Base-by-base conservation (phyloP, 1,140 invertebrate genomes). In the Dendrolimus punctatus region DNA sequence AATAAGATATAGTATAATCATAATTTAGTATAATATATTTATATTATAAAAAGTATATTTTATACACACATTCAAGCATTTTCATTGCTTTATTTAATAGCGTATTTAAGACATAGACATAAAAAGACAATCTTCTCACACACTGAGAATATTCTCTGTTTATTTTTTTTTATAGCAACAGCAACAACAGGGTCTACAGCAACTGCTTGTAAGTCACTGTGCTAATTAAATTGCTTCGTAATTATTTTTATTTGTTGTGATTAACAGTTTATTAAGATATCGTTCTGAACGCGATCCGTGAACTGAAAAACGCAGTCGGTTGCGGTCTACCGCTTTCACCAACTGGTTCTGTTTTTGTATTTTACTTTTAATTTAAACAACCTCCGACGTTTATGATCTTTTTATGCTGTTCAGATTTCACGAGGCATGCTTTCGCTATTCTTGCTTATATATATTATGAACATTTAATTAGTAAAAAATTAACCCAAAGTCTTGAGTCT, bases 171-270 rank as follows among this genome's bases (percentile, higher is more conserved):
- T 51, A 45, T 51, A 90, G 89, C 88, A 90, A 85, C 89, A 90
- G 77, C 89, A 90, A 80, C 90, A 90, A 85, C 89, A 90, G 73
- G 89, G 89, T 71, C 88, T 90, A 64, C 89, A 90, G 76, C 89
- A 90, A 85, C 88, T 90, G 80, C 87, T 91, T 85, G 89, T 90
- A 90, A 90, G 90, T 90, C 69, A 57, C 68, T 68, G 71, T 66
- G 63, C 65, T 9, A 51, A 71, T 59, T 66, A 73, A 67, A 64
- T 69, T 77, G 68, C 68, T 76, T 74, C 64, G 66, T 77, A 61
- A 69, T 61, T 62, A 62, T 63, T 67, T 71, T 62, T 71, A 51
- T 66, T 47, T 68, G 64, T 75, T 73, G 82, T 84, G 82, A 84
- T 85, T 85, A 84, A 83, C 80, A 75, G 23, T 57, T 63, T 56